Evolutionary conservation across 1,140 invertebrate genomes (phyloP), one percentile per base, ranked within the genome.

Genomic region (Drosophila obscura): DNA sequence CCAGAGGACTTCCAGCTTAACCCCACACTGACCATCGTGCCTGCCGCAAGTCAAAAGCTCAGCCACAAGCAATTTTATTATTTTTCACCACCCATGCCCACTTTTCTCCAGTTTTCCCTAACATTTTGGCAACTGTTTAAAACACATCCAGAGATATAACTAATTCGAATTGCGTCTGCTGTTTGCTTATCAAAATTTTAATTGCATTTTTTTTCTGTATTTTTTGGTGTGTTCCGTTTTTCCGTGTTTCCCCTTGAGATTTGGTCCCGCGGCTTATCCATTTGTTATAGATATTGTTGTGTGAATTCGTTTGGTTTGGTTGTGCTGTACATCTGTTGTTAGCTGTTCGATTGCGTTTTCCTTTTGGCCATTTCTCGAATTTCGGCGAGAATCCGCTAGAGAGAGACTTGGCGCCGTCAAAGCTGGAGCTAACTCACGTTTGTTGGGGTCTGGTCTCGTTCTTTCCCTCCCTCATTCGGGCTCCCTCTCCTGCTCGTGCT

Each of bases 41-140:
- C 19, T 26, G 48, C 82, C 78, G 69, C 84, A 82, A 87, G 83
- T 87, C 83, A 87, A 88, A 87, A 87, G 78, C 84, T 73, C 46
- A 77, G 73, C 83, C 83, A 60, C 83, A 88, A 66, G 83, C 83
- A 88, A 88, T 88, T 88, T 88, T 80, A 88, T 88, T 87, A 81
- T 59, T 63, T 58, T 35, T 11, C 13, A 5, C 19, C 15, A 6
- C 11, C 11, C 31, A 1, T 19, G 15, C 11, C 31, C 31, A 73
- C 76, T 73, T 76, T 75, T 55, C 41, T 52, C 26, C 11, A 16
- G 24, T 19, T 50, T 26, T 24, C 55, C 41, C 11, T 8, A 24
- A 31, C 35, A 5, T 52, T 46, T 39, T 35, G 48, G 26, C 26
- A 5, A 19, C 55, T 41, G 48, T 24, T 52, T 41, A 46, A 16